Percentiles rank a stretch among this genome's conserved stretches.
phyloP scores from a whole-genome alignment of 2,113 vertebrate species.

The Aegypius monachus region DNA sequence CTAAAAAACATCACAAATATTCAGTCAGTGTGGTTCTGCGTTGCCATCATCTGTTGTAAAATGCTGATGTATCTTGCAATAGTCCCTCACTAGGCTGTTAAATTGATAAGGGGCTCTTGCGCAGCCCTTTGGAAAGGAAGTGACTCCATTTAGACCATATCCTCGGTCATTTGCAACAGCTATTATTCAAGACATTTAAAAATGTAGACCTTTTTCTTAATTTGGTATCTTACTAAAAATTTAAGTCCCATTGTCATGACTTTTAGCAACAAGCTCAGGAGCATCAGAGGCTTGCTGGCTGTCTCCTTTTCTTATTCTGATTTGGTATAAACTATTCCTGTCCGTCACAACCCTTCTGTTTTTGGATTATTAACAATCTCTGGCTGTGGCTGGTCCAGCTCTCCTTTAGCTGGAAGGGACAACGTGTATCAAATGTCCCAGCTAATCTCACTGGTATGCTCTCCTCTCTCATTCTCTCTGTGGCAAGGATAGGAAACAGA shows the following conservation, averaged over 20 bases:
- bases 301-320: not conserved
- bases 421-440: not conserved
- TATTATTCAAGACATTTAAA: not conserved
- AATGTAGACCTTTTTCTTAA: not conserved
- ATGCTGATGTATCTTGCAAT: not conserved
- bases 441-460: not conserved
- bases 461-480: not conserved
- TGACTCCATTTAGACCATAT: not conserved
- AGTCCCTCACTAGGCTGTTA: not conserved
- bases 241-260: not conserved
- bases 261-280: not conserved
- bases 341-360: not conserved
- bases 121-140: not conserved
- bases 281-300: not conserved
- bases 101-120: not conserved
- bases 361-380: not conserved
- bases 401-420: not conserved
- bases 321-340: not conserved
- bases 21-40: not conserved
- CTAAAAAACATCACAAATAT: not conserved
- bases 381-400: not conserved
- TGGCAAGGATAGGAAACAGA: not conserved
- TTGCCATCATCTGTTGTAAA: not conserved
- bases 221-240: not conserved
- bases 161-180: not conserved